Evolutionary conservation across 1,140 invertebrate genomes (phyloP), one percentile per base, ranked within the genome.

Genomic region (Gryon sp.): DNA sequence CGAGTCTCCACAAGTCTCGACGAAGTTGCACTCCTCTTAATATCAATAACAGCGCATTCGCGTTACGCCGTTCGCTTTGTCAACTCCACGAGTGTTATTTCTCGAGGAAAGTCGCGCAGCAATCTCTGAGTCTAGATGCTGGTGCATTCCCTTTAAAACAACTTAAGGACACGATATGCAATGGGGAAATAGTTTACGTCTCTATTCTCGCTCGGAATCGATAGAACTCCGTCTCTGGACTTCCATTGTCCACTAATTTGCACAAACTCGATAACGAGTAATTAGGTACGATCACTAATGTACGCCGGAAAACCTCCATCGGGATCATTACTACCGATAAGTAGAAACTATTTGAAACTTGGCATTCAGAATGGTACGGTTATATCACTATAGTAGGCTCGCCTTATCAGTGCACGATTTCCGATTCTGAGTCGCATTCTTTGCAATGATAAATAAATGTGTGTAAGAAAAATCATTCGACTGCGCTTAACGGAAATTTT

Each of bases 201-300:
- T 72, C 52, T 36, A 63, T 78, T 76, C 70, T 62, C 11, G 9
- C 26, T 68, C 34, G 15, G n/a, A 59, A 73, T 74, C 79, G 65
- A 66, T 72, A 40, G 12, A 76, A 79, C 65, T 70, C 40, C 28
- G 57, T 41, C 36, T 69, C 43, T 50, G 46, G 69, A 76, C 65
- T 52, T 77, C 76, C 62, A 81, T 81, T 81, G 79, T 81, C 76
- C 79, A 77, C 69, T 81, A 81, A 81, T 81, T 79, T 46, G 77
- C 73, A 76, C 76, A 77, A 81, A 79, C 79, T 81, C 79, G 74
- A 78, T 81, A 81, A 79, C 76, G 79, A 79, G 73, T 76, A 79
- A 81, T 78, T 81, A 76, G 70, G 65, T 77, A 77, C 77, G 77
- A 81, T 81, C 76, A 69, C 73, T 74, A 81, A 74, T 74, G 75